Evolutionary conservation across 1,140 invertebrate genomes (phyloP).

Genomic region (Calliphora vicina): DNA sequence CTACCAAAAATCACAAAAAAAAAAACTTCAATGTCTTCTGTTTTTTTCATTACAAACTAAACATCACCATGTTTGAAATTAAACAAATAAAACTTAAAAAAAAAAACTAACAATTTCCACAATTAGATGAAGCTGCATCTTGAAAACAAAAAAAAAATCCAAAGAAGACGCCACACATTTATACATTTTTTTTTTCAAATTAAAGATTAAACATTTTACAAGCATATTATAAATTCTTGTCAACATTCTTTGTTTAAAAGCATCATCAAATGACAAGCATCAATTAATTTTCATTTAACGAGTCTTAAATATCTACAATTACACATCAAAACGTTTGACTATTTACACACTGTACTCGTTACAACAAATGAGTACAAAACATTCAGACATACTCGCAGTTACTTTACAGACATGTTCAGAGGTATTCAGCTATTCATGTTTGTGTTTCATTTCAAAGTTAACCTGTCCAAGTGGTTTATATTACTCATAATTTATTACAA

Average conservation of each 20-base stretch:
- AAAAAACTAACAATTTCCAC: neutral
- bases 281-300: conserved; percentile 6
- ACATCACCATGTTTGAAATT: neutral
- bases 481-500: neutral
- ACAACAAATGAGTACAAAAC: too few relatives aligned
- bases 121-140: neutral
- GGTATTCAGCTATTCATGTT: too few relatives aligned
- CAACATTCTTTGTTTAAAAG: neutral
- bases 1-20: neutral
- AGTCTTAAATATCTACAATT: neutral
- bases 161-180: conserved; percentile 14
- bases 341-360: too few relatives aligned
- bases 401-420: too few relatives aligned
- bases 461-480: too few relatives aligned
- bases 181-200: neutral
- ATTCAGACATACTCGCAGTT: too few relatives aligned
- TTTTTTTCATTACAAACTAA: neutral
- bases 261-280: neutral
- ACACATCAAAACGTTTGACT: too few relatives aligned
- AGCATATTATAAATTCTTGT: conserved; percentile 10
- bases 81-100: neutral
- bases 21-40: neutral
- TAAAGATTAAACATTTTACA: conserved; percentile 1
- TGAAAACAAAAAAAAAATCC: neutral
- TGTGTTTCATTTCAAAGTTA: too few relatives aligned